Evolutionary conservation across 2,888 invertebrate genomes (phyloP), one percentile per base, ranked within the genome.

Genomic region (Heliconius erato): DNA sequence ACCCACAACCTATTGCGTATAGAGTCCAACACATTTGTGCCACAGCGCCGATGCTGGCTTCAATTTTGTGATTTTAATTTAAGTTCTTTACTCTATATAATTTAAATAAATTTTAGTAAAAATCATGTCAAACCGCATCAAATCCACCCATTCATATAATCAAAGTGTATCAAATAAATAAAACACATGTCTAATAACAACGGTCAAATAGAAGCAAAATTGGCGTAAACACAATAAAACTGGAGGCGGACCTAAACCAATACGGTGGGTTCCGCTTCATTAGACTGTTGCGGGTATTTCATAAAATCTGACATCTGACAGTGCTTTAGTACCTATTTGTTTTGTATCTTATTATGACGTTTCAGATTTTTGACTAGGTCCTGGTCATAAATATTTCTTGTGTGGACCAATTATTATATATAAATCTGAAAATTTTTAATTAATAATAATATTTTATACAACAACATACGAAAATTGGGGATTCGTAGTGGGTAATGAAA

Each of bases 241-340:
- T 49, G 59, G 44, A 32, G 35, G 49, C 71, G 35, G 5, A 82
- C 85, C 85, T 85, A 86, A 86, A 86, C 83, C 84, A 86, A 86
- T 83, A 83, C 81, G 78, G 80, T 82, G 74, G 81, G 79, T 79
- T 69, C 79, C 76, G 82, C 79, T 69, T 82, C 83, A 82, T 84
- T 81, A 82, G 69, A 79, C 44, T 74, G 83, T 63, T 14, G 83
- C 26, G 59, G 63, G 16, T 63, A 76, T 76, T 76, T 63, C 59
- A 63, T 76, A 26, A n/a, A 63, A 63, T 76, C n/a, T 76, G 76
- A 76, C 44, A 72, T 26, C 16, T 49, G 44, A 49, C 72, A 49
- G 26, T 72, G 26, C 7, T 40, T 72, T 6, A 12, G n/a, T 71
- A 2, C 23, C 11, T 28, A 6, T 65, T 11, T 67, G 12, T n/a